Evolutionary conservation across 2,797 vertebrate species (phyloP).

Genomic region (Eremophila alpestris): DNA sequence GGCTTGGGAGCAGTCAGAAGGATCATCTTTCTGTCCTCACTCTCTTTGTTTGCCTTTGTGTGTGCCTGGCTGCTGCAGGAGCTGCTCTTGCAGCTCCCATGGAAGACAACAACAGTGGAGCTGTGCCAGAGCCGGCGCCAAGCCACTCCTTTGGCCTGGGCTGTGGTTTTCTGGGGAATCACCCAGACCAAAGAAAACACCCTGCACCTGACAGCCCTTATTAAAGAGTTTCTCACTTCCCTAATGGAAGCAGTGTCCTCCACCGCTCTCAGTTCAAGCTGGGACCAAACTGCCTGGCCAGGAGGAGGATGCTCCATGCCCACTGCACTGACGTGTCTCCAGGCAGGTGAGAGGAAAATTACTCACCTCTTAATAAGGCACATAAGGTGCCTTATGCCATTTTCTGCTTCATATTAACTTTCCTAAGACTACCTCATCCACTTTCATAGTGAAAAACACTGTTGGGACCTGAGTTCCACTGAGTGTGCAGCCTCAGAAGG

Average conservation of each 20-base stretch:
- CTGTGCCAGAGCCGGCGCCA: fast-evolving
- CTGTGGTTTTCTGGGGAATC: constrained; percentile 33
- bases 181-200: neutral
- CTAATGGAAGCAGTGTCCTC: neutral
- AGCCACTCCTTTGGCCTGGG: neutral
- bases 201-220: neutral
- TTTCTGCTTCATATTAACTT: neutral
- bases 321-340: fast-evolving
- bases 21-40: neutral
- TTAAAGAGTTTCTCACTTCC: neutral
- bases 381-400: neutral
- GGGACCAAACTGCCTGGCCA: neutral
- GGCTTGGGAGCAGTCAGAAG: neutral
- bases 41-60: neutral
- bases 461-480: neutral
- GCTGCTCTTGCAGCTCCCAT: neutral
- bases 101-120: neutral
- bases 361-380: neutral
- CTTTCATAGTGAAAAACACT: neutral
- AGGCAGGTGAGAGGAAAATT: neutral
- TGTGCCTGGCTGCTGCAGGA: neutral
- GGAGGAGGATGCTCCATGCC: neutral
- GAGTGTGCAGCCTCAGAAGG: neutral
- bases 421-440: neutral
- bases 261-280: fast-evolving